phyloP scores from a whole-genome alignment of 2,113 vertebrate species.

The Oncorhynchus gorbuscha region DNA sequence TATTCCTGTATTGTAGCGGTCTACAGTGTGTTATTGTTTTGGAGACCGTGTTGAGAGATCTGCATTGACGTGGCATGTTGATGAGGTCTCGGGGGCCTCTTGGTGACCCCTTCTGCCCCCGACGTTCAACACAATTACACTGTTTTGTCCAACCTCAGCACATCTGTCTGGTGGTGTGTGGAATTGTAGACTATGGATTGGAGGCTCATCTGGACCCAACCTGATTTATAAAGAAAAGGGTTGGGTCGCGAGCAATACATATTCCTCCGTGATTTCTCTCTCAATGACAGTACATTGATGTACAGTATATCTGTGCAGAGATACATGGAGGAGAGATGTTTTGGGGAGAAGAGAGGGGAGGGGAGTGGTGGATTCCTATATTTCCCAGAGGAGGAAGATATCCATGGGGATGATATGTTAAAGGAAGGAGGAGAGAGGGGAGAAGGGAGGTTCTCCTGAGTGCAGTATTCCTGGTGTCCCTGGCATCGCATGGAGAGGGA shows the following conservation, averaged over 20 bases:
- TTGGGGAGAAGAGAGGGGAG: conserved; percentile 8
- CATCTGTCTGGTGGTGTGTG: background rate
- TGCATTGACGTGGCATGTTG: conserved; percentile 13
- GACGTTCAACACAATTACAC: background rate
- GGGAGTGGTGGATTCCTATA: conserved; percentile 12
- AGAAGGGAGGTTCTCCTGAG: background rate
- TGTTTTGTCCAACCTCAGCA: background rate
- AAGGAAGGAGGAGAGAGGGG: conserved; percentile 1
- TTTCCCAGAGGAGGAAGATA: conserved; percentile 17
- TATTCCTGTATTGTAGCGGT: background rate
- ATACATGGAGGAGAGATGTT: conserved; percentile 3
- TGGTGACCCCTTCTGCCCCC: background rate
- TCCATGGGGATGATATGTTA: background rate
- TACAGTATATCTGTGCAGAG: conserved; percentile 8
- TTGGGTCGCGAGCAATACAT: background rate
- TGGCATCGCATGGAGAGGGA: background rate
- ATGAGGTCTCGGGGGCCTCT: background rate
- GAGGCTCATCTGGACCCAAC: background rate
- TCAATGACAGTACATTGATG: conserved; percentile 18
- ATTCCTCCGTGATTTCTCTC: conserved; percentile 5
- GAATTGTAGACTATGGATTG: background rate
- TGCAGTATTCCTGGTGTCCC: background rate
- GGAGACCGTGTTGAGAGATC: background rate
- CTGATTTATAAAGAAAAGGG: conserved; percentile 6
- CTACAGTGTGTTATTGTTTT: background rate